Evolutionary conservation across 2,797 vertebrate genomes (phyloP), one percentile per base, ranked within the genome.

Genomic region (Myotis pilosus): DNA sequence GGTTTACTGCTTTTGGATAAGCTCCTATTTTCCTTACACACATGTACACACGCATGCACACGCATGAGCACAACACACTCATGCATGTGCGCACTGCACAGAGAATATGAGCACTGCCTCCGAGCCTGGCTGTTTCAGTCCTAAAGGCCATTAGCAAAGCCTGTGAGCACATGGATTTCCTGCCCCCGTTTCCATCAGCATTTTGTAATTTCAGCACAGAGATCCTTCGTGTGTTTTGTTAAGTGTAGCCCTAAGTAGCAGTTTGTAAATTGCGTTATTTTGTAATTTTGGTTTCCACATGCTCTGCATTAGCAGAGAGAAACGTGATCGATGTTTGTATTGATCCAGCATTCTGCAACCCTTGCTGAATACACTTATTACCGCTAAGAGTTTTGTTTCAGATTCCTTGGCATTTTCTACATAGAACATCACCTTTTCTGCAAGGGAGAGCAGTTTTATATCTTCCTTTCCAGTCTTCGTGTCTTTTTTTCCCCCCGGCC

Each of bases 161-260:
- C 15, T 23, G 4, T 47, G 60, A 69, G 38, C 19, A 51, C 78
- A 85, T 78, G 44, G 66, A 92, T 96, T 94, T 94, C 44, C 80
- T 92, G 84, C 89, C 47, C 47, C 91, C 4, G 3, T 36, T 64
- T 90, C 55, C 12, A 55, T 64, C 13, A 2, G 33, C 22, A n/a
- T 41, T 62, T 62, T 72, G 20, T 41, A 25, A 28, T 51, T 94
- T 62, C 51, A 69, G 11, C 69, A 60, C 38, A 25, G 1, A 22
- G 17, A 71, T 89, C 22, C 41, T 62, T 51, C 25, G 19, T 10
- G 7, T 44, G 33, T 25, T 53, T 82, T 47, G 8, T 72, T 41
- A 57, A 75, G 60, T 55, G 44, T 30, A 51, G 11, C 62, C 22
- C 15, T 71, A 71, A 51, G 11, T 28, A 17, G 15, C 33, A 20